Base-by-base conservation (phyloP, 2,797 vertebrate genomes). In the Uromys caudimaculatus region DNA sequence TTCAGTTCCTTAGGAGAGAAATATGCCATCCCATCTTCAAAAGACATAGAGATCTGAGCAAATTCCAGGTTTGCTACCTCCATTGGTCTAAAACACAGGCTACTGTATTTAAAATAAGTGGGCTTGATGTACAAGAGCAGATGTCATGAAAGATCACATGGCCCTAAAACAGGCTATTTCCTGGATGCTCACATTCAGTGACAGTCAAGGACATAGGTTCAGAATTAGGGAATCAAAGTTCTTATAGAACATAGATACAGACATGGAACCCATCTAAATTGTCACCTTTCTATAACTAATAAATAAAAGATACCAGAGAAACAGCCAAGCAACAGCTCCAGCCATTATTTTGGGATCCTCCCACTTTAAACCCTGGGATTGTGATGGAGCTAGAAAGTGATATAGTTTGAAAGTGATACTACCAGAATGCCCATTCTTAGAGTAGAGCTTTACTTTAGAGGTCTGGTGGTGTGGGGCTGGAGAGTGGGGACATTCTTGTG, bases 1-100 rank as follows among this genome's bases (percentile, higher is more conserved):
- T 93, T 32, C 79, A 75, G 47, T 32, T 95, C 52, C 32, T 93
- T 75, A 24, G 60, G 6, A 69, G 1, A 52, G 24, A 67, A 67
- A 41, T 44, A 62, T 32, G 17, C 10, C 32, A 64, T 47, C 32
- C 84, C 12, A 64, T 94, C 52, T 7, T 85, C 13, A 13, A 95
- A 82, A 1, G 27, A 64, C 32, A 94, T 0, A 67, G 10, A 2
- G 14, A 23, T 35, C 11, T 4, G 10, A 7, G 0, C 4, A 2
- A 62, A 1, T 2, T 77, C 54, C 1, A 0, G 10, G 62, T 60
- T 19, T 27, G 3, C 24, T 0, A 0, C 1, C 7, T 19, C 47
- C 29, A 16, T 44, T 16, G 16, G 14, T 64, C 21, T 9, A 84
- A 54, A 41, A 38, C 14, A 23, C 38, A 54, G 6, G 14, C 4